A percentile compares a stretch with the other conserved stretches of the same genome.
Conservation (phyloP, 2,113 vertebrate species). For the Suricata suricatta region DNA sequence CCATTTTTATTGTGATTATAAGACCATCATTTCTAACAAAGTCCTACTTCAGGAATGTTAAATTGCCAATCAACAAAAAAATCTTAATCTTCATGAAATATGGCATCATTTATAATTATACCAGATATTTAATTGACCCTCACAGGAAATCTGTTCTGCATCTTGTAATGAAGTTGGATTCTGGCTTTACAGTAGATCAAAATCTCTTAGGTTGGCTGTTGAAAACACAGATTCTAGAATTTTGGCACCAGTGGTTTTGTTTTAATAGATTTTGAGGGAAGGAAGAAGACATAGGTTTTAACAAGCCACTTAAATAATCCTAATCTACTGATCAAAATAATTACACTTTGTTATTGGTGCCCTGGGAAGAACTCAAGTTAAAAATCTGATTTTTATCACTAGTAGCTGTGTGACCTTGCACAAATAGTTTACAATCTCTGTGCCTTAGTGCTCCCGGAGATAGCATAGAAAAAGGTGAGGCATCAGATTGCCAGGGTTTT, state of each 20-base stretch:
- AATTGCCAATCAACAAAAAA: neutral
- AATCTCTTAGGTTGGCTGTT: neutral
- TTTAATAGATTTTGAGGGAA: neutral
- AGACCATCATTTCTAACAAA: neutral
- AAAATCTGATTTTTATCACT: neutral
- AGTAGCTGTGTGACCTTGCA: neutral
- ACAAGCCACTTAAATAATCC: neutral
- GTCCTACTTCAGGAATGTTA: neutral
- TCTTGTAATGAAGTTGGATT: neutral
- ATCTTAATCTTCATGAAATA: slow-evolving; percentile 8
- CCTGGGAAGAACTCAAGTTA: neutral
- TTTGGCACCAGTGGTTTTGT: neutral
- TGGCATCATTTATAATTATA: neutral
- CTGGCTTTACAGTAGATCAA: neutral
- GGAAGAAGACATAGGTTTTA: neutral
- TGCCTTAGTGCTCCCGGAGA: neutral
- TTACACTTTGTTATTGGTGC: neutral
- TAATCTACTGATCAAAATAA: neutral
- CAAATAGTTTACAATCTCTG: neutral
- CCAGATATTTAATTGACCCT: neutral
- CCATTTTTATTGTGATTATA: neutral
- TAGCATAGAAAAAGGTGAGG: accelerated
- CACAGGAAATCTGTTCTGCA: neutral
- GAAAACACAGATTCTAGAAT: neutral
- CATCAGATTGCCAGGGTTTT: neutral